Base-by-base conservation (phyloP, 2,888 invertebrate genomes). In the Polydrusus cervinus region DNA sequence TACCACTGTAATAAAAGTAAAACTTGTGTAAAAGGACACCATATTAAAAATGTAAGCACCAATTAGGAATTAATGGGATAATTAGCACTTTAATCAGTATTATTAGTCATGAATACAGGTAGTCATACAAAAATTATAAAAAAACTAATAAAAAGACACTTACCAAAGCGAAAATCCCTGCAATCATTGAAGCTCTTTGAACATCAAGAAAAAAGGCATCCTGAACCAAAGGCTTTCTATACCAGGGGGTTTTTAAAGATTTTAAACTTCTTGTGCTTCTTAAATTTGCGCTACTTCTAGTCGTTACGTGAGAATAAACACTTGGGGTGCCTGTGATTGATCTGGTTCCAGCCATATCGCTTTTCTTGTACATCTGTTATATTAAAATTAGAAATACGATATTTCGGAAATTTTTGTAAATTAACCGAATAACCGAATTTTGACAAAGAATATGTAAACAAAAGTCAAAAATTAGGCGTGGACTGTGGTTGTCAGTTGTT, bases 311-410 rank as follows among this genome's bases (percentile, higher is more conserved):
- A 0, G 96, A 96, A 85, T 96, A 96, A 53, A 96, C 93, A 0
- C 96, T 96, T 10, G 95, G 95, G 80, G 96, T 95, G 60, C 96
- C 96, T 81, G 95, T 93, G 70, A 95, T 94, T 5, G 95, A 76
- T 65, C 66, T 70, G 45, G 64, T 75, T 5, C 66, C 66, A 6
- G 76, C 57, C 76, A 76, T 76, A n/a, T 64, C 72, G 61, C 51
- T 30, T 43, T 66, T 69, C 53, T 67, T 65, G 38, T 71, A 71
- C 53, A 67, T 71, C 38, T 45, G 13, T 20, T 11, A 25, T 2
- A 53, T 25, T 13, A 11, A 25, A 20, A 53, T 30, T 14, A 55
- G 13, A 30, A 25, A 53, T 25, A 25, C 25, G 25, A 25, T 25
- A 3, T 25, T 25, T 13, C 53, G 20, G 25, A 11, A 25, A 25